Evolutionary conservation across 2,113 vertebrate species (phyloP).

Genomic region (Sigmodon hispidus): DNA sequence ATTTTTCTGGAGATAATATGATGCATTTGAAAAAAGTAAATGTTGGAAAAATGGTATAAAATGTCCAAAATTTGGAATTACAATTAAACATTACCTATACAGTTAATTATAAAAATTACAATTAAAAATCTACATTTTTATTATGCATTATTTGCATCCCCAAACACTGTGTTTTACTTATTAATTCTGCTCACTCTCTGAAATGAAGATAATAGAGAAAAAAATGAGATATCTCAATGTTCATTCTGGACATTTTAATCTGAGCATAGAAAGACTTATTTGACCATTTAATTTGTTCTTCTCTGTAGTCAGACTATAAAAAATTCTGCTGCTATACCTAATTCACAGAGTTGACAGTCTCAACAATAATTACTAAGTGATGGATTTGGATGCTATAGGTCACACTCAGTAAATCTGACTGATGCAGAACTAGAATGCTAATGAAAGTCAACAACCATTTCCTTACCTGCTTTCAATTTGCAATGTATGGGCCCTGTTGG

Average conservation of each 20-base stretch:
- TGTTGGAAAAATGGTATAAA: background rate
- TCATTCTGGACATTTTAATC: background rate
- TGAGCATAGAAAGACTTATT: constrained; percentile 12
- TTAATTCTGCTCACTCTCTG: background rate
- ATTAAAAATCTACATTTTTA: background rate
- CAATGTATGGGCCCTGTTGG: background rate
- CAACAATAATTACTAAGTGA: constrained; percentile 44
- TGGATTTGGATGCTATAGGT: background rate
- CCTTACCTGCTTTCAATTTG: constrained; percentile 17
- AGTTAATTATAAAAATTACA: background rate
- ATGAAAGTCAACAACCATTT: constrained; percentile 49
- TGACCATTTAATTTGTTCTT: constrained; percentile 53
- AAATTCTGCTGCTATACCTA: background rate
- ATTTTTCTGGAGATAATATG: background rate
- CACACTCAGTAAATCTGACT: constrained; percentile 48
- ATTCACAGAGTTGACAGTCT: background rate
- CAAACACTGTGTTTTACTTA: background rate
- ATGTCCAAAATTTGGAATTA: background rate
- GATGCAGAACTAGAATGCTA: background rate
- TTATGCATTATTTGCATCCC: background rate
- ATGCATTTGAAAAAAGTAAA: background rate
- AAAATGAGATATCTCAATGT: background rate
- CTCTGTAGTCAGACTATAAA: constrained; percentile 10
- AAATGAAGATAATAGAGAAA: background rate
- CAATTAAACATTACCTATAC: background rate